A percentile compares a stretch with the other conserved stretches of the same genome.
Evolutionary conservation across 2,113 vertebrate genomes (phyloP).

Genomic region (Ivindomyrus marchei): DNA sequence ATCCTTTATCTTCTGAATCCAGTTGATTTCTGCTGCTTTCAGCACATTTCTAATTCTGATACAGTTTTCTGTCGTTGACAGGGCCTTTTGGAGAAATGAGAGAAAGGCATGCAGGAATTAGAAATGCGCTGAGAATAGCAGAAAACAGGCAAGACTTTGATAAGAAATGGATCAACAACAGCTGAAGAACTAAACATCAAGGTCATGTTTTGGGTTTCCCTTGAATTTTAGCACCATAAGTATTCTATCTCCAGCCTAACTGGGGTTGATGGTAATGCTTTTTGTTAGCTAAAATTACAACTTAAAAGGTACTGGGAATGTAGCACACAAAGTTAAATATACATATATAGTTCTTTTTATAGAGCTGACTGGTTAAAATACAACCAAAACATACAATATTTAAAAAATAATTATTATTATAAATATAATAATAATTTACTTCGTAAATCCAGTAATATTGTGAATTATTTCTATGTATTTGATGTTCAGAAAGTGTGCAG

Average conservation of each 20-base stretch:
- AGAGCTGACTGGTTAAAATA: background rate
- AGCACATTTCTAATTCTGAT: slow-evolving; percentile 6
- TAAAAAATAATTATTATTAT: background rate
- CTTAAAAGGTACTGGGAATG: background rate
- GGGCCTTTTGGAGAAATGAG: background rate
- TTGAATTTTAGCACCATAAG: background rate
- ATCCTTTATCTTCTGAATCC: background rate
- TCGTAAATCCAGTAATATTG: background rate
- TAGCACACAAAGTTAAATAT: background rate
- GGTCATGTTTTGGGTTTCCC: background rate
- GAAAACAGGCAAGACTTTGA: background rate
- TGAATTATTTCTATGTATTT: background rate
- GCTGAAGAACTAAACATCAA: background rate
- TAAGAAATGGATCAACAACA: background rate
- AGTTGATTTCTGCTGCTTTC: background rate
- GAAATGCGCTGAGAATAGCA: background rate
- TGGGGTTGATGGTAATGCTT: background rate
- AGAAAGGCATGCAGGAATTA: background rate
- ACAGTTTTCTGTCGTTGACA: background rate
- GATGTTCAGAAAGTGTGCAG: background rate
- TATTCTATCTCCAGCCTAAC: background rate
- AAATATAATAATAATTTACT: background rate
- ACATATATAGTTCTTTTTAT: background rate
- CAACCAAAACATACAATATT: background rate
- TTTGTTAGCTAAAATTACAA: background rate